These are phyloP conservation scores for Synergus gifuensis DNA, from an alignment of 2,888 invertebrate genomes.

Conservation along the genomic window DNA sequence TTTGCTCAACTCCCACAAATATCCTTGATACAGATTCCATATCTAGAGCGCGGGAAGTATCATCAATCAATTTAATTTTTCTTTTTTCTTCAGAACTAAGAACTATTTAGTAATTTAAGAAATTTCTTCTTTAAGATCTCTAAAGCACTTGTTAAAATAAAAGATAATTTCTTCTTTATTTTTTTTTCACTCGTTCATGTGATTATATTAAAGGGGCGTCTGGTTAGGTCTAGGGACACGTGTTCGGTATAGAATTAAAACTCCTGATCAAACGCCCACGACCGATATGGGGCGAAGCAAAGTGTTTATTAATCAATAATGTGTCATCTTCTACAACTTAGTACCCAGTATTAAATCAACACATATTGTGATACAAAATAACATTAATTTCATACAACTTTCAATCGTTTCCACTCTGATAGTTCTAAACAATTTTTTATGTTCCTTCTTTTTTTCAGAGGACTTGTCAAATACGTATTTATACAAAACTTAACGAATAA, in stretches of 20 bases:
- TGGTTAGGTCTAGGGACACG: constrained; percentile 69
- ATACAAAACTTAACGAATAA: no score
- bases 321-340: constrained; percentile 23
- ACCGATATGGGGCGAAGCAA: constrained; percentile 66
- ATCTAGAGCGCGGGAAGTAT: neutral
- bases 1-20: constrained; percentile 56
- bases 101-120: no score
- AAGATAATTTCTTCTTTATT: neutral
- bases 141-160: neutral
- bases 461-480: no score
- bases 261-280: constrained; percentile 69
- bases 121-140: neutral
- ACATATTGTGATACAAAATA: neutral
- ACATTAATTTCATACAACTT: neutral
- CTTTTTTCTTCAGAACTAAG: no score
- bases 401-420: no score
- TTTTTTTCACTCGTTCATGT: constrained; percentile 50
- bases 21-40: constrained; percentile 42
- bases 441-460: no score
- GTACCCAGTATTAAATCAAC: constrained; percentile 45
- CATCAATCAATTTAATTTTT: neutral
- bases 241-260: constrained; percentile 67
- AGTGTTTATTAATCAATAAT: constrained; percentile 50
- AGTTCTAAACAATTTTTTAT: no score
- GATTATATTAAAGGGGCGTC: constrained; percentile 74